phyloP scores from a whole-genome alignment of 2,113 vertebrate species.

The Dasyornis broadbenti region DNA sequence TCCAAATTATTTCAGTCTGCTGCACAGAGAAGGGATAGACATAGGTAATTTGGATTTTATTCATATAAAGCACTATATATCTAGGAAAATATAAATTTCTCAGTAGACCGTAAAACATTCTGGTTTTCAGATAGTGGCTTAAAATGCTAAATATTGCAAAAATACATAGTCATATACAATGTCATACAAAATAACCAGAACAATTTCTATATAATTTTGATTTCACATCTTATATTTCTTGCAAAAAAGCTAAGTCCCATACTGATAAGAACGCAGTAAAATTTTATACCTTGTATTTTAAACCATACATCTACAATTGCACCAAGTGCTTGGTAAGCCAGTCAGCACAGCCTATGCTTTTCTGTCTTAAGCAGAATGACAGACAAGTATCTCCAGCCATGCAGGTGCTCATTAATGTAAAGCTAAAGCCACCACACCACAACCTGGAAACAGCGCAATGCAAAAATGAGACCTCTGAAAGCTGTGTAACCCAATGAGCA shows the following conservation, averaged over 20 bases:
- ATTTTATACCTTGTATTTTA: not conserved
- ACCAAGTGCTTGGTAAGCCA: not conserved
- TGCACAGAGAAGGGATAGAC: not conserved
- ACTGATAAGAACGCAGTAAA: not conserved
- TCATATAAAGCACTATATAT: not conserved
- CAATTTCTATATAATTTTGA: not conserved
- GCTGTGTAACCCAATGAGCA: not conserved
- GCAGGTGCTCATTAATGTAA: not conserved
- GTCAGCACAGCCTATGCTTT: not conserved
- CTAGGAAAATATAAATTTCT: not conserved
- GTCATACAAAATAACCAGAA: not conserved
- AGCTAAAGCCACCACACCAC: not conserved
- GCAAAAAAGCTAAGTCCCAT: not conserved
- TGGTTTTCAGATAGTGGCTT: not conserved
- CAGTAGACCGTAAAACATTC: not conserved
- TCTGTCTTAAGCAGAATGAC: not conserved
- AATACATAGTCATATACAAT: not conserved
- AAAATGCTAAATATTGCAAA: not conserved
- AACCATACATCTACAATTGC: not conserved
- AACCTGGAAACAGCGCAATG: slow-evolving; percentile 71
- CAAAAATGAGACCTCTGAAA: slow-evolving; percentile 45
- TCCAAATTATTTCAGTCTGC: not conserved
- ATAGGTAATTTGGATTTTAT: not conserved
- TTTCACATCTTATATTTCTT: not conserved
- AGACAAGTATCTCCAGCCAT: not conserved